Evolutionary conservation across 2,113 vertebrate genomes (phyloP).

Genomic region (Manacus vitellinus): DNA sequence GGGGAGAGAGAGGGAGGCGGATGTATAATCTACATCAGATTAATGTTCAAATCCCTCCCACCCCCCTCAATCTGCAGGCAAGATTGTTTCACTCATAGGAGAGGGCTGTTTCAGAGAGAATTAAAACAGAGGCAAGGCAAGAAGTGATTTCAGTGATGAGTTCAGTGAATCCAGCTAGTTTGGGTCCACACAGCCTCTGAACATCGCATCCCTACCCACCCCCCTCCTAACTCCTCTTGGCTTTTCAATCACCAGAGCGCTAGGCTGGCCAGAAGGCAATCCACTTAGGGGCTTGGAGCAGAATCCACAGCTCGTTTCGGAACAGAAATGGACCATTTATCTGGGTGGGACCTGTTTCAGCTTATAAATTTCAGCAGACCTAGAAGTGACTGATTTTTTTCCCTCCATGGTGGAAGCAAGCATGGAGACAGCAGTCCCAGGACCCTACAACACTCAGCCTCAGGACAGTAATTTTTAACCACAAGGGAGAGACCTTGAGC

Average conservation of each 20-base stretch:
- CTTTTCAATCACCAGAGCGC: constrained; percentile 19
- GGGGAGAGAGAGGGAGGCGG: constrained; percentile 68
- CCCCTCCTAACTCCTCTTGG: not conserved
- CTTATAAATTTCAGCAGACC: not conserved
- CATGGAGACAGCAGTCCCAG: not conserved
- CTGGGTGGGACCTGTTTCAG: constrained; percentile 2
- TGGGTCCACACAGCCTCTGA: constrained; percentile 53
- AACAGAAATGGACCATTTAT: constrained; percentile 37
- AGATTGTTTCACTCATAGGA: constrained; percentile 68
- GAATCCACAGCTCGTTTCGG: not conserved
- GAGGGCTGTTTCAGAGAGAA: constrained; percentile 73
- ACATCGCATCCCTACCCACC: not conserved
- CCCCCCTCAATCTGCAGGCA: constrained; percentile 73
- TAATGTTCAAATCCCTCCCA: constrained; percentile 74
- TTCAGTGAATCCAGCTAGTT: constrained; percentile 73
- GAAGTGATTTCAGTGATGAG: constrained; percentile 69
- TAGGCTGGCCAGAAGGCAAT: constrained; percentile 56
- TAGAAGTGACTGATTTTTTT: not conserved
- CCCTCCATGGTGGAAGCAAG: not conserved
- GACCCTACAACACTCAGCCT: not conserved
- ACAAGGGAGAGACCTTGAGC: constrained; percentile 51
- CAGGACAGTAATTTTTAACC: not conserved
- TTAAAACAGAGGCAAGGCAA: constrained; percentile 74
- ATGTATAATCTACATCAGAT: constrained; percentile 79
- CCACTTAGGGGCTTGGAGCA: constrained; percentile 54